These are phyloP conservation scores for Synchiropus splendidus DNA, from an alignment of 2,113 vertebrate genomes.

Conservation along the genomic window DNA sequence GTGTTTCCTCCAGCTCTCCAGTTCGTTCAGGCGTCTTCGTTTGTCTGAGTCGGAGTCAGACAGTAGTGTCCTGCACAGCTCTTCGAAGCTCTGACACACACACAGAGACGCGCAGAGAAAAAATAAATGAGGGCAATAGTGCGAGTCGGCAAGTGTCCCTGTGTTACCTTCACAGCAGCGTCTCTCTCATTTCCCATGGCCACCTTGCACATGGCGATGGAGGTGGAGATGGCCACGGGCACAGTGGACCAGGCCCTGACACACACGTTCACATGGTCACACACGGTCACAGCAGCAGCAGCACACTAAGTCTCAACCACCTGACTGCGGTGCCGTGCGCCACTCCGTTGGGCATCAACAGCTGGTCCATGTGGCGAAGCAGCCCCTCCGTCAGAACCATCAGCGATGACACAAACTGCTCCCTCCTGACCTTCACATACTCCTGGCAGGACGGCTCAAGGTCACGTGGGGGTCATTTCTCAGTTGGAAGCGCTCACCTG, in stretches of 20 bases:
- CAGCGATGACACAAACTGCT: constrained; percentile 43
- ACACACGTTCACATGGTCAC: constrained; percentile 11
- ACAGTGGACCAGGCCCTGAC: constrained; percentile 20
- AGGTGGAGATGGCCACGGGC: constrained; percentile 10
- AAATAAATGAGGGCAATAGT: not conserved
- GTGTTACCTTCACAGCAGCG: constrained; percentile 28
- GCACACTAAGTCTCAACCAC: not conserved
- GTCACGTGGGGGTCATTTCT: not conserved
- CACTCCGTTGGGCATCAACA: constrained; percentile 14
- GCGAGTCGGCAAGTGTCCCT: not conserved
- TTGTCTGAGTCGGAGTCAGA: constrained; percentile 5
- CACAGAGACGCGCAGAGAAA: constrained; percentile 10
- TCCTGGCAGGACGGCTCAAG: constrained; percentile 14
- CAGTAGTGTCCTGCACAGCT: constrained; percentile 13
- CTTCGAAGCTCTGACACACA: constrained; percentile 29
- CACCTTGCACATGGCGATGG: constrained; percentile 18
- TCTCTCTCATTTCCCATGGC: constrained; percentile 32
- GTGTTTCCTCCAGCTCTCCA: constrained; percentile 33
- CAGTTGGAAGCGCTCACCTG: constrained; percentile 33
- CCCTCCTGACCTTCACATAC: constrained; percentile 14
- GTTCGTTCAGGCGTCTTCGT: constrained; percentile 19
- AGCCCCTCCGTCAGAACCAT: constrained; percentile 31
- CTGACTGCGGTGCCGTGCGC: not conserved
- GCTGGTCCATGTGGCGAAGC: constrained; percentile 18
- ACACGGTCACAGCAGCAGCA: not conserved